A percentile compares a stretch with the other conserved stretches of the same genome.
These are phyloP conservation scores for Canis aureus DNA, from an alignment of 2,113 vertebrate species.

Conservation along the genomic window DNA sequence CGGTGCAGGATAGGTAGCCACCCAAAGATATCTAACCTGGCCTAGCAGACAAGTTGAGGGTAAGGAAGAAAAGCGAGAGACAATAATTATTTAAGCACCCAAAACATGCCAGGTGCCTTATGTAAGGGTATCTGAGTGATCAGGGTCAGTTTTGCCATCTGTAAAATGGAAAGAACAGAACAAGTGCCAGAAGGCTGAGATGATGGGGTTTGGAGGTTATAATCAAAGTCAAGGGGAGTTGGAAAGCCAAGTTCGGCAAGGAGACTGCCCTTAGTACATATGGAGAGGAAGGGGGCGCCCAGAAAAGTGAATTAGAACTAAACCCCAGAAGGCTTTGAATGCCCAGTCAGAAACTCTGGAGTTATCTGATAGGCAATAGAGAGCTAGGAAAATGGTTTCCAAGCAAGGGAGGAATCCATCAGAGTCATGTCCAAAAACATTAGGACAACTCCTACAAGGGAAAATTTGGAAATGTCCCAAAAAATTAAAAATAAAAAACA, in stretches of 20 bases:
- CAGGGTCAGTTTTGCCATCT: background rate
- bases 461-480: background rate
- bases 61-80: background rate
- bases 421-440: background rate
- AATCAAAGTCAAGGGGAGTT: background rate
- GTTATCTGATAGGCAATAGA: background rate
- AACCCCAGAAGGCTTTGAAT: background rate
- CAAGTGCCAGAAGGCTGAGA: background rate
- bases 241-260: background rate
- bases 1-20: background rate
- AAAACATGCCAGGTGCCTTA: background rate
- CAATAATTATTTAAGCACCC: background rate
- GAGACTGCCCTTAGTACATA: background rate
- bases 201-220: background rate
- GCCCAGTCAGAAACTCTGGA: background rate
- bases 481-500: constrained; percentile 1
- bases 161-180: background rate
- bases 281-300: background rate
- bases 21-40: background rate
- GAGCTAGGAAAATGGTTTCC: background rate
- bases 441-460: background rate
- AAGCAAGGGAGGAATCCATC: background rate
- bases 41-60: background rate
- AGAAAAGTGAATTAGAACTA: background rate
- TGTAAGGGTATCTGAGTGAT: background rate